Evolutionary conservation across 2,888 invertebrate genomes (phyloP).

Genomic region (Drosophila lutescens): DNA sequence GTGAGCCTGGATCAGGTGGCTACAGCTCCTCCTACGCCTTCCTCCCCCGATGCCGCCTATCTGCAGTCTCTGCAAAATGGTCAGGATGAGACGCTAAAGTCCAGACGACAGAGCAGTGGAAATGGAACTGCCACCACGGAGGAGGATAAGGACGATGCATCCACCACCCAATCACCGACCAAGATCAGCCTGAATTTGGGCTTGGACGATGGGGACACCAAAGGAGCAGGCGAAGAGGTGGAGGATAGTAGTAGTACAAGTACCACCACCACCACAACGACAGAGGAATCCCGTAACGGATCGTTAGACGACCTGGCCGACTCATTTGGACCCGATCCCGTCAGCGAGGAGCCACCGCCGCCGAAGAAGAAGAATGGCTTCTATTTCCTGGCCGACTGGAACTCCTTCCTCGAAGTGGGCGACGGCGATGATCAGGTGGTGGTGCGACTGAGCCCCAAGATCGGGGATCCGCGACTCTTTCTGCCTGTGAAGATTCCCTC

Average conservation of each 20-base stretch:
- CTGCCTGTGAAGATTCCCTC: slow-evolving; percentile 87
- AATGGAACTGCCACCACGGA: slow-evolving; percentile 5
- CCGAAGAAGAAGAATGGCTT: slow-evolving; percentile 90
- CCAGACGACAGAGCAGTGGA: slow-evolving; percentile 84
- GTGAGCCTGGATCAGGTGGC: slow-evolving; percentile 56
- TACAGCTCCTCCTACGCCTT: background rate
- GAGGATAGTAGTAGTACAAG: slow-evolving; percentile 26
- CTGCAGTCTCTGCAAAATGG: slow-evolving; percentile 66
- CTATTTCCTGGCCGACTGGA: slow-evolving; percentile 94
- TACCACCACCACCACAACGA: slow-evolving; percentile 55
- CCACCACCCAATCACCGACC: slow-evolving; percentile 69
- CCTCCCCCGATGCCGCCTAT: slow-evolving; percentile 67
- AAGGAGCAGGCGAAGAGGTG: slow-evolving; percentile 21
- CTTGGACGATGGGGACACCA: slow-evolving; percentile 51
- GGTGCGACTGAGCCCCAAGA: slow-evolving; percentile 91
- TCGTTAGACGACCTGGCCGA: slow-evolving; percentile 88
- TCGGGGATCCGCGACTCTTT: slow-evolving; percentile 92
- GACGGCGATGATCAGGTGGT: slow-evolving; percentile 91
- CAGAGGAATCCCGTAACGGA: slow-evolving; percentile 82
- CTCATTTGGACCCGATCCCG: slow-evolving; percentile 88
- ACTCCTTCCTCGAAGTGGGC: slow-evolving; percentile 93
- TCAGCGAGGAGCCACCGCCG: slow-evolving; percentile 86
- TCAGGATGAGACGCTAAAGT: slow-evolving; percentile 77
- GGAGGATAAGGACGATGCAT: background rate
- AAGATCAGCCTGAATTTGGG: slow-evolving; percentile 74